These are phyloP conservation scores for Diplosoma virens DNA, from an alignment of 23 tunicate species.

Conservation along the genomic window DNA sequence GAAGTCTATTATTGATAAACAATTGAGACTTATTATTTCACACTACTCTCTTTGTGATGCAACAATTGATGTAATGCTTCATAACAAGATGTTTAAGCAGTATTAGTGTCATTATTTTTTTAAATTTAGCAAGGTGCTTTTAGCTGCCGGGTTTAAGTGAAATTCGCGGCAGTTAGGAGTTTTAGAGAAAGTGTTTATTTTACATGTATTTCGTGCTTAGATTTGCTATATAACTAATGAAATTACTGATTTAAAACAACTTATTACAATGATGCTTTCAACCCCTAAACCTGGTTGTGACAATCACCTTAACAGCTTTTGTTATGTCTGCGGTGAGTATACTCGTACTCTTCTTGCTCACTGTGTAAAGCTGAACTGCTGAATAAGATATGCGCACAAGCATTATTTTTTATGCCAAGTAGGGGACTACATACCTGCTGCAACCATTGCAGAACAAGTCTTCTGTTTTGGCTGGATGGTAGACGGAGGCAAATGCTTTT, in stretches of 20 bases:
- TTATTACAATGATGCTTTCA: neutral
- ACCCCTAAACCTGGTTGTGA: slow-evolving; percentile 19
- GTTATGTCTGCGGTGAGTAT: slow-evolving; percentile 37
- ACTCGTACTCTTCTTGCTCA: slow-evolving; percentile 17
- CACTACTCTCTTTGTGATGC: no score
- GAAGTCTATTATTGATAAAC: no score
- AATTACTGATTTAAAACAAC: neutral
- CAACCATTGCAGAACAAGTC: slow-evolving; percentile 52
- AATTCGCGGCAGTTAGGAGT: no score
- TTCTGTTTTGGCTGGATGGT: slow-evolving; percentile 36
- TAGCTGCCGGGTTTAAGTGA: no score
- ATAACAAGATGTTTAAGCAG: no score
- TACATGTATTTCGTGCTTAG: neutral
- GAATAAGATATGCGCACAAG: slow-evolving; percentile 38
- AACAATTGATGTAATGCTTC: no score
- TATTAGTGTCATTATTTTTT: no score
- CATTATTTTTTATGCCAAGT: slow-evolving; percentile 37
- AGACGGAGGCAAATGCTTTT: slow-evolving; percentile 41
- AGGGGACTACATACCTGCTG: slow-evolving; percentile 35
- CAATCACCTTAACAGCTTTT: slow-evolving; percentile 29
- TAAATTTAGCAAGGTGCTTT: no score
- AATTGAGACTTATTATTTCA: no score
- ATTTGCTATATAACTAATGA: no score
- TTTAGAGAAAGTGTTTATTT: neutral
- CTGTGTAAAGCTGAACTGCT: slow-evolving; percentile 31